phyloP scores from a whole-genome alignment of 2,888 invertebrate genomes.

The Tenthredo livida region DNA sequence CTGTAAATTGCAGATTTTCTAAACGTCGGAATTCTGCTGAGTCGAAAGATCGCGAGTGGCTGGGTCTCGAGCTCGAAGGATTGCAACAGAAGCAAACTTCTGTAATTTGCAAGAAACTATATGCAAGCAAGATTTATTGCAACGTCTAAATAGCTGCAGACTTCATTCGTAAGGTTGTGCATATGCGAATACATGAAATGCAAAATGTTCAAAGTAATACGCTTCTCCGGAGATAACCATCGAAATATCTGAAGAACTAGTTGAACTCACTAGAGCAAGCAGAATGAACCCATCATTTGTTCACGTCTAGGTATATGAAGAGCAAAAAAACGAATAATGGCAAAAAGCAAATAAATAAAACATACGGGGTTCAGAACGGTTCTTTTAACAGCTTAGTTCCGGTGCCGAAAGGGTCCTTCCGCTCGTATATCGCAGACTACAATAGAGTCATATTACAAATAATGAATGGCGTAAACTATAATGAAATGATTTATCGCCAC shows the following conservation, averaged over 20 bases:
- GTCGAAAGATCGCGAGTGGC: background rate
- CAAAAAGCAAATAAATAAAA: background rate
- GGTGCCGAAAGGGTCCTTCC: slow-evolving; percentile 19
- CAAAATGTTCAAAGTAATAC: slow-evolving; percentile 6
- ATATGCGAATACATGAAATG: background rate
- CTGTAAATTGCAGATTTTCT: background rate
- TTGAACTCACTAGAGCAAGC: background rate
- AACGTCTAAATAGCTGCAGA: slow-evolving; percentile 7
- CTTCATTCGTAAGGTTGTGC: slow-evolving; percentile 10
- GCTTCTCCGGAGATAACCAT: slow-evolving; percentile 23
- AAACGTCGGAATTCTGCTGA: background rate
- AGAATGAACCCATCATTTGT: background rate
- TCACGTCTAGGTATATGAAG: background rate
- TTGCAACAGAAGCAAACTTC: background rate
- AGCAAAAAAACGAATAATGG: background rate
- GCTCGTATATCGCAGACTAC: slow-evolving; percentile 58
- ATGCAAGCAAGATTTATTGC: slow-evolving; percentile 18
- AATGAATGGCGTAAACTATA: slow-evolving; percentile 67
- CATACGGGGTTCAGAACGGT: background rate
- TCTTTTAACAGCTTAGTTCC: slow-evolving; percentile 23
- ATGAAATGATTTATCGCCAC: slow-evolving; percentile 69
- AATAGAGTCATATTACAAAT: slow-evolving; percentile 66
- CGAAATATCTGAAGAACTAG: slow-evolving; percentile 17
- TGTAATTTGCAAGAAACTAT: slow-evolving; percentile 36
- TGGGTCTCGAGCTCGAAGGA: background rate